These are phyloP conservation scores for Barypeithes pellucidus DNA, from an alignment of 2,888 invertebrate species.

Conservation along the genomic window DNA sequence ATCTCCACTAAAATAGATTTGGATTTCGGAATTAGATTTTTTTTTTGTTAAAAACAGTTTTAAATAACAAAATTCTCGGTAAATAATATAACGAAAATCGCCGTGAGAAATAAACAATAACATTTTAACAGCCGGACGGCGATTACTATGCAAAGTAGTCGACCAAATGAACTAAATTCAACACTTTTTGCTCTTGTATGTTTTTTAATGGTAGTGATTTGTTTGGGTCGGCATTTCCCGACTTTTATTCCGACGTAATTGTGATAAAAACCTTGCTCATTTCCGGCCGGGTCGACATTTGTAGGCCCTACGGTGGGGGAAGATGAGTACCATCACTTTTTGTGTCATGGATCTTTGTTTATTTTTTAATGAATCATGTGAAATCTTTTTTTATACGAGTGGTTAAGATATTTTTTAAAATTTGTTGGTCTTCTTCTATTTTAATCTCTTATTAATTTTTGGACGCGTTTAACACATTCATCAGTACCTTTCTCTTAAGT, in stretches of 20 bases:
- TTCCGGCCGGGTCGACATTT: constrained; percentile 61
- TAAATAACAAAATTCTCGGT: constrained; percentile 37
- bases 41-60: constrained; percentile 12
- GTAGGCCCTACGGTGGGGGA: constrained; percentile 42
- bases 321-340: constrained; percentile 41
- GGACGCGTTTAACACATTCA: too few relatives aligned
- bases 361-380: constrained; percentile 16
- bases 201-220: constrained; percentile 52
- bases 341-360: constrained; percentile 42
- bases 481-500: too few relatives aligned
- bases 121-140: constrained; percentile 54
- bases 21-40: constrained; percentile 19
- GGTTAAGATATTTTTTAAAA: not conserved
- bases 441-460: not conserved
- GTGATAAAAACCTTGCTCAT: constrained; percentile 68
- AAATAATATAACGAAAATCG: constrained; percentile 43
- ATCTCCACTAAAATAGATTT: constrained; percentile 14
- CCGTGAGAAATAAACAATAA: constrained; percentile 56
- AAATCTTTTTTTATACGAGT: not conserved
- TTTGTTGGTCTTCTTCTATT: too few relatives aligned
- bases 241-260: constrained; percentile 64
- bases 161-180: constrained; percentile 49
- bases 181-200: constrained; percentile 32
- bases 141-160: constrained; percentile 54
- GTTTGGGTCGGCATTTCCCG: constrained; percentile 59